phyloP scores from a whole-genome alignment of 2,797 vertebrate genomes.

The Labroides dimidiatus region DNA sequence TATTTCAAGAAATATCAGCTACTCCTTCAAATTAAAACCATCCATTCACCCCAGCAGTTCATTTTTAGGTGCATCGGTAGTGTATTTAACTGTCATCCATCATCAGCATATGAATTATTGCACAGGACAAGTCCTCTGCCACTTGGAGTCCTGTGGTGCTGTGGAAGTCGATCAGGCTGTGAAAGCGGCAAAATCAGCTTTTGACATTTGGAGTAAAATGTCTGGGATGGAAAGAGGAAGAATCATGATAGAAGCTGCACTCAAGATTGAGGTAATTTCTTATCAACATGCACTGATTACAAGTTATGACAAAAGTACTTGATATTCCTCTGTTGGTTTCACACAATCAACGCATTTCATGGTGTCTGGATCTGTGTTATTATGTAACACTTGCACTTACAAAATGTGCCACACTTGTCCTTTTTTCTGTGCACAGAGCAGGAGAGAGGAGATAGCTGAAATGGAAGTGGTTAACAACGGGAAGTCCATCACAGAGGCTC shows the following conservation, averaged over 20 bases:
- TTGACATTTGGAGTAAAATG: conserved; percentile 89
- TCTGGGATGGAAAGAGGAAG: conserved; percentile 93
- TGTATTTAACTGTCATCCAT: neutral
- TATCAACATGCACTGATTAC: neutral
- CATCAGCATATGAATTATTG: neutral
- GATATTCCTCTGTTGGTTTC: neutral
- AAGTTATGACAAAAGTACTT: neutral
- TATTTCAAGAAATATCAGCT: too few species aligned
- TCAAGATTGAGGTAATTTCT: conserved; percentile 88
- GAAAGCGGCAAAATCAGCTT: conserved; percentile 87
- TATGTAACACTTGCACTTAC: neutral
- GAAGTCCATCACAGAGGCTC: conserved; percentile 94
- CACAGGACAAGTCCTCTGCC: conserved; percentile 90
- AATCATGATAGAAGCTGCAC: conserved; percentile 92
- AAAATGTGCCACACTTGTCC: neutral
- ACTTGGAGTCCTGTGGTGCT: conserved; percentile 86
- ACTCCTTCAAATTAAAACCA: too few species aligned
- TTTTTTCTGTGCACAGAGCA: conserved; percentile 80
- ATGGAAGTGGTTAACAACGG: conserved; percentile 95
- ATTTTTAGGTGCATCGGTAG: too few species aligned
- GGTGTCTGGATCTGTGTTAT: neutral
- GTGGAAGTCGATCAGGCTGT: conserved; percentile 90
- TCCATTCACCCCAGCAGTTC: too few species aligned
- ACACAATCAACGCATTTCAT: neutral
- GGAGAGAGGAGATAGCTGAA: conserved; percentile 83